Base-by-base conservation (phyloP, 1,140 invertebrate species). In the Epicauta chinensis region DNA sequence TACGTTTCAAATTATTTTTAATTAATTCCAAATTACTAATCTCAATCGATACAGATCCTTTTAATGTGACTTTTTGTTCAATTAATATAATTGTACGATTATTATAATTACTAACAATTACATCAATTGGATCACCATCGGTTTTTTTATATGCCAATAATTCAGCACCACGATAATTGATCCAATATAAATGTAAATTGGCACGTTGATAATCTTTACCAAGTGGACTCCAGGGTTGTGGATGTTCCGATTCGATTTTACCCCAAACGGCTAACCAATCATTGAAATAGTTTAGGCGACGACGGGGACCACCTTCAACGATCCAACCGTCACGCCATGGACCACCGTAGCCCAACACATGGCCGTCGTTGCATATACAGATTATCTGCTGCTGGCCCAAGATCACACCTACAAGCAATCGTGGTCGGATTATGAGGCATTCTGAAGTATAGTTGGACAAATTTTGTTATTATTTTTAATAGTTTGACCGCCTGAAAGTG, bases 171-270 rank as follows among this genome's bases (percentile, higher is more conserved):
- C 62, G 43, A 15, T 53, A 46, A 14, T 65, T 66, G 37, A 70
- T 61, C 64, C 65, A 69, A 53, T 89, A 83, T 2, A 90, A 72
- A 69, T 87, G 83, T 47, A 90, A 77, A 72, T 91, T 91, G 29
- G 87, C 86, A 59, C 85, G 75, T 70, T 90, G 86, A 60, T 84
- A 80, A 66, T 90, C 87, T 67, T 83, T 83, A 14, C 83, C 77
- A 47, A 84, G 75, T 17, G 88, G 88, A 69, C 83, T 84, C 88
- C 88, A 91, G 7, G 88, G 88, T 70, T 86, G 88, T 10, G 88
- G 84, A 71, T 91, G 86, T 65, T 88, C 85, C 67, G 81, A 81
- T 9, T 81, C 80, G 39, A 80, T 81, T 66, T 85, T 81, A 73
- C 86, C 88, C 87, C 87, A 91, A 44, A 87, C 78, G 1, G 71